These are phyloP conservation scores for Dunckerocampus dactyliophorus DNA, from an alignment of 2,113 vertebrate genomes.

Conservation along the genomic window DNA sequence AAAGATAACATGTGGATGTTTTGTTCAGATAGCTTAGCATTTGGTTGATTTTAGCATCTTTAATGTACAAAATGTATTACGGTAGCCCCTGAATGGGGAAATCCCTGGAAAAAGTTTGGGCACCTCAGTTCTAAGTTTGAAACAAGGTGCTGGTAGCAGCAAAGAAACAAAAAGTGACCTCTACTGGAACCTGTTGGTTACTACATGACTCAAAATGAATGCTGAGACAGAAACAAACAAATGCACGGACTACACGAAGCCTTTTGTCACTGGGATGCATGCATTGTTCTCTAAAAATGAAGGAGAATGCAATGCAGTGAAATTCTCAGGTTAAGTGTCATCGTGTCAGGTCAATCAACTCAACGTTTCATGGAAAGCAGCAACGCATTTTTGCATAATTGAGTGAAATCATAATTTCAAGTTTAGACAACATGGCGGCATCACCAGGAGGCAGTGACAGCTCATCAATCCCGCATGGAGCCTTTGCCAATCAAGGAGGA, in stretches of 20 bases:
- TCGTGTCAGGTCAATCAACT: neutral
- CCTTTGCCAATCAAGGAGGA: conserved; percentile 56
- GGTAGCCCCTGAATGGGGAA: too few relatives aligned
- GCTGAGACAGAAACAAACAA: neutral
- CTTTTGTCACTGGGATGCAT: neutral
- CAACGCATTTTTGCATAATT: too few relatives aligned
- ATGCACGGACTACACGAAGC: neutral
- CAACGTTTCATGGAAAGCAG: neutral
- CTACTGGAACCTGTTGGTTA: conserved; percentile 45
- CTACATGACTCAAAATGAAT: conserved; percentile 20
- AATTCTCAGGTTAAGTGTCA: too few relatives aligned
- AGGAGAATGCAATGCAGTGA: too few relatives aligned
- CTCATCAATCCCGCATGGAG: conserved; percentile 62
- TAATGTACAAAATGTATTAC: too few relatives aligned
- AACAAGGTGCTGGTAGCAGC: neutral
- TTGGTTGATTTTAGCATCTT: too few relatives aligned
- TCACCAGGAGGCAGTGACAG: conserved; percentile 38
- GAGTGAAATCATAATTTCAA: neutral
- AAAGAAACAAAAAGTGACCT: conserved; percentile 52
- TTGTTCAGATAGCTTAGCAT: too few relatives aligned
- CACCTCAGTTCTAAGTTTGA: neutral
- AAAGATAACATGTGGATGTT: too few relatives aligned
- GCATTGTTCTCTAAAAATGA: too few relatives aligned
- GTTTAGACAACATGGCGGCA: conserved; percentile 31
- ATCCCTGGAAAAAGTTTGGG: neutral